A percentile compares a stretch with the other conserved stretches of the same genome.
Evolutionary conservation across 2,888 invertebrate genomes (phyloP).

Genomic region (Lamellibrachia satsuma): DNA sequence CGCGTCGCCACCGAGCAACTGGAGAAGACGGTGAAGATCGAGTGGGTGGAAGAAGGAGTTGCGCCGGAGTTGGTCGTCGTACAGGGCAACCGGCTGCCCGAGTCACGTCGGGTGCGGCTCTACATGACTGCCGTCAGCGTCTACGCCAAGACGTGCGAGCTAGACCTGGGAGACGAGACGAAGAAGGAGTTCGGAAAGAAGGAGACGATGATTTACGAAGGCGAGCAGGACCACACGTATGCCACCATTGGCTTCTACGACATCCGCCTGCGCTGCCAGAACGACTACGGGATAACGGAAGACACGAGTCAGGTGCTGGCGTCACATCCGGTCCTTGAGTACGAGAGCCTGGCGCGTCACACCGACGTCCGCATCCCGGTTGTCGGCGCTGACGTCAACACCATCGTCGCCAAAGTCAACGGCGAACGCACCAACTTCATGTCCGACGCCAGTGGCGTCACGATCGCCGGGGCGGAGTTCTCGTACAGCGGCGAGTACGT

Average conservation of each 20-base stretch:
- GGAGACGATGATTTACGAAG: conserved; percentile 28
- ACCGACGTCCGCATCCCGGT: conserved; percentile 22
- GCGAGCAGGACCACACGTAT: conserved; percentile 42
- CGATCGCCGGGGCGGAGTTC: conserved; percentile 23
- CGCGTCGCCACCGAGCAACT: conserved; percentile 25
- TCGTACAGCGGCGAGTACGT: conserved; percentile 32
- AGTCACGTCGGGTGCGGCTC: not conserved
- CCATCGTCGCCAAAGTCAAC: not conserved
- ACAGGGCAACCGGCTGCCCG: conserved; percentile 25
- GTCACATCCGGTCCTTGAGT: conserved; percentile 17
- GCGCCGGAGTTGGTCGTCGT: conserved; percentile 35
- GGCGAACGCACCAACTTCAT: conserved; percentile 24
- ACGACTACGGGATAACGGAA: conserved; percentile 47
- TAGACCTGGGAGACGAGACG: not conserved
- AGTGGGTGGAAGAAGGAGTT: conserved; percentile 36
- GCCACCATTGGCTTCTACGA: conserved; percentile 48
- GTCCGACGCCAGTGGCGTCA: conserved; percentile 17
- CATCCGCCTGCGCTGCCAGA: conserved; percentile 47
- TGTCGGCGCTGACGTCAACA: conserved; percentile 22
- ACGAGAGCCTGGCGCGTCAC: conserved; percentile 20
- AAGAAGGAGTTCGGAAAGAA: conserved; percentile 42
- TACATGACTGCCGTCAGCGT: conserved; percentile 28
- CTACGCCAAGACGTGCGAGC: conserved; percentile 30
- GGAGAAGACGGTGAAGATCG: conserved; percentile 29
- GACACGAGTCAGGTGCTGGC: conserved; percentile 21